phyloP scores from a whole-genome alignment of 2,113 vertebrate genomes.

The Mesitornis unicolor region DNA sequence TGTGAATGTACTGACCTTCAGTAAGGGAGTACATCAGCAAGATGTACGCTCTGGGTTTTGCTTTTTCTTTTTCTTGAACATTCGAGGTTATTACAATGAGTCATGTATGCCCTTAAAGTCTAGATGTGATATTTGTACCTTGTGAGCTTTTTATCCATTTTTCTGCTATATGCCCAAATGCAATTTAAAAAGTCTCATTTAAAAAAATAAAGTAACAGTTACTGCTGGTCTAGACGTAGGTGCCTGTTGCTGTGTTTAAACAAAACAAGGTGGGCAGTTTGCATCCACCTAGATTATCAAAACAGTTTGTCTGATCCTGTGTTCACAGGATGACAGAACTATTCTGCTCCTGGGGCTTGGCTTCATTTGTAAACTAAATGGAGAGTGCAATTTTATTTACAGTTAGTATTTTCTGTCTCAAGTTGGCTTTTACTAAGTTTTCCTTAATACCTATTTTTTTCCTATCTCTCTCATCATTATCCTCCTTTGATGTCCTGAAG shows the following conservation, averaged over 20 bases:
- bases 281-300: neutral
- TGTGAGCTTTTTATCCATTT: neutral
- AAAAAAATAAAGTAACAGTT: neutral
- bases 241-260: neutral
- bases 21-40: neutral
- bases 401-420: neutral
- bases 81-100: neutral
- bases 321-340: neutral
- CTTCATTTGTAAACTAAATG: neutral
- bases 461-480: neutral
- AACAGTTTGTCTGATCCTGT: neutral
- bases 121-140: neutral
- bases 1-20: constrained; percentile 26
- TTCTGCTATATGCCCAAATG: neutral
- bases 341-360: neutral
- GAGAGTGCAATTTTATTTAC: neutral
- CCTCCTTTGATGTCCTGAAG: neutral
- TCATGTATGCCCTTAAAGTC: neutral
- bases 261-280: neutral
- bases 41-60: neutral
- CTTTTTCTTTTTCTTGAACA: neutral
- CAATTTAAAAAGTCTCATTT: neutral
- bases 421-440: neutral
- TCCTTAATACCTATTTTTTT: neutral
- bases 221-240: neutral